These are phyloP conservation scores for Drosophila nannoptera DNA, from an alignment of 1,140 invertebrate genomes.

Conservation along the genomic window DNA sequence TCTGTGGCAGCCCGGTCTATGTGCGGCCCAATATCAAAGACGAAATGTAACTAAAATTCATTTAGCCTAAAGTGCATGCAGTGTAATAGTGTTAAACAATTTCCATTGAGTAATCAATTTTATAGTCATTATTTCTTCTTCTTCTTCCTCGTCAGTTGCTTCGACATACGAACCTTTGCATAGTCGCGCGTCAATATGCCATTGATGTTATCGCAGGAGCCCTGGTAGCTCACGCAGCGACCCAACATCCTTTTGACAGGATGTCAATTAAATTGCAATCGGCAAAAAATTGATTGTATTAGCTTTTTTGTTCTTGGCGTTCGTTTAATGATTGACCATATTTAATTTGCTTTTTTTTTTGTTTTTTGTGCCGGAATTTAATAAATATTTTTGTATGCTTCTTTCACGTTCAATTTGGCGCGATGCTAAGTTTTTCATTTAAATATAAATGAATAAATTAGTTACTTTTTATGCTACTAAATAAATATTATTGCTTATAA, in stretches of 20 bases:
- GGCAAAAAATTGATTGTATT: neutral
- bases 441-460: too few species aligned
- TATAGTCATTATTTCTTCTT: conserved; percentile 32
- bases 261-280: conserved; percentile 10
- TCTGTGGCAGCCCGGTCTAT: neutral
- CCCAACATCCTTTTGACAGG: conserved; percentile 62
- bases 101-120: conserved; percentile 58
- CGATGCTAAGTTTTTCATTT: too few species aligned
- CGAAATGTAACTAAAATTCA: conserved; percentile 49
- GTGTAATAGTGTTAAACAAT: conserved; percentile 37
- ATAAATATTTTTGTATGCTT: neutral
- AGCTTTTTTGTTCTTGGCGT: neutral
- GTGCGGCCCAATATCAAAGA: conserved; percentile 11
- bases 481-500: neutral
- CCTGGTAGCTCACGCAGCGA: conserved; percentile 76
- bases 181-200: conserved; percentile 70
- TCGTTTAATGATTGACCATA: too few species aligned
- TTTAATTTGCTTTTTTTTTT: neutral
- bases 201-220: conserved; percentile 77
- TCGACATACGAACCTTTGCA: conserved; percentile 67
- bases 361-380: neutral
- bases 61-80: conserved; percentile 36
- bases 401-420: too few species aligned
- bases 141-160: neutral
- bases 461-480: neutral